These are phyloP conservation scores for Leuctra nigra DNA, from an alignment of 2,888 invertebrate genomes.

Conservation along the genomic window DNA sequence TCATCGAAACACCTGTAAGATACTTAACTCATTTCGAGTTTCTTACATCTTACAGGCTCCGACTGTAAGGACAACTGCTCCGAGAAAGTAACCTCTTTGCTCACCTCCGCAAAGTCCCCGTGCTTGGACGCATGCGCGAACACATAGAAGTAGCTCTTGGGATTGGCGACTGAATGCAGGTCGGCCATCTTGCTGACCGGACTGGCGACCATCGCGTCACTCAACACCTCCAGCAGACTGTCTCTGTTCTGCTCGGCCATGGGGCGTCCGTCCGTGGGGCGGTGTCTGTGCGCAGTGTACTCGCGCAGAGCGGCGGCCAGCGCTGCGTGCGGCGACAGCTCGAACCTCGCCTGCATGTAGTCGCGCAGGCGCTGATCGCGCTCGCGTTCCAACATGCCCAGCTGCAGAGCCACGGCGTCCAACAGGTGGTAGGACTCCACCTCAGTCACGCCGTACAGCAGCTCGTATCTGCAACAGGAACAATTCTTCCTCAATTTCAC, in stretches of 20 bases:
- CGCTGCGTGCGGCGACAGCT: constrained; percentile 64
- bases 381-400: constrained; percentile 68
- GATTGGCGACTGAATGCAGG: constrained; percentile 67
- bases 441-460: constrained; percentile 81
- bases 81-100: constrained; percentile 34
- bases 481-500: too few relatives aligned
- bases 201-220: constrained; percentile 80
- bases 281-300: constrained; percentile 41
- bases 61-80: too few relatives aligned
- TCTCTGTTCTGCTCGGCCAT: constrained; percentile 60
- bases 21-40: too few relatives aligned
- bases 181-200: constrained; percentile 71
- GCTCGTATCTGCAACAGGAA: constrained; percentile 83
- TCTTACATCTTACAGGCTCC: too few relatives aligned
- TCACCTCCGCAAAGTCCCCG: constrained; percentile 70
- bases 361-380: constrained; percentile 68
- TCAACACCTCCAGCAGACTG: constrained; percentile 77
- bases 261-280: constrained; percentile 38
- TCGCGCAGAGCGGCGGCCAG: constrained; percentile 56
- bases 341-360: constrained; percentile 69
- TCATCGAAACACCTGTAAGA: too few relatives aligned
- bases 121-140: constrained; percentile 78
- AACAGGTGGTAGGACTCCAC: constrained; percentile 72
- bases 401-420: constrained; percentile 60
- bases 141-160: constrained; percentile 79